phyloP scores from a whole-genome alignment of 2,113 vertebrate species.

The Donacobius atricapilla region DNA sequence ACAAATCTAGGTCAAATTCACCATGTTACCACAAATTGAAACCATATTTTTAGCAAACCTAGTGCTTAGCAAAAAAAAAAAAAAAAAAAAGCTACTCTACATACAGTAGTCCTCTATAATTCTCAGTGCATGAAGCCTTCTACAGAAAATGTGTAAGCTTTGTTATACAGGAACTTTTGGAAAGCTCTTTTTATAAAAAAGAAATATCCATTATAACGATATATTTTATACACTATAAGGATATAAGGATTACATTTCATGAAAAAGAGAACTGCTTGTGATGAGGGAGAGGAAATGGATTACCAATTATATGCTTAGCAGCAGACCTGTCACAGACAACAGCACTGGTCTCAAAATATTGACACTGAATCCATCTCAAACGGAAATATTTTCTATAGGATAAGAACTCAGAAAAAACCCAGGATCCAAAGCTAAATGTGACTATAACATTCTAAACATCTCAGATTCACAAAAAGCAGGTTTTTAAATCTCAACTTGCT shows the following conservation, averaged over 20 bases:
- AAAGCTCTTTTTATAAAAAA: background rate
- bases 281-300: background rate
- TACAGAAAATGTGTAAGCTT: background rate
- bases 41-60: background rate
- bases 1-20: background rate
- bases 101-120: background rate
- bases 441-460: background rate
- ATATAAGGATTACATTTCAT: background rate
- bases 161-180: background rate
- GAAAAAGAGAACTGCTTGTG: background rate
- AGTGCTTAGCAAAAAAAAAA: background rate
- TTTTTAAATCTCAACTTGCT: slow-evolving; percentile 8
- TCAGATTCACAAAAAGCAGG: background rate
- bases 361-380: background rate
- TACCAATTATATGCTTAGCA: background rate
- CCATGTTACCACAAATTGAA: background rate
- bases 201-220: background rate
- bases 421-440: background rate
- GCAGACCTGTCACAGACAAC: background rate
- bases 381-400: background rate
- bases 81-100: background rate
- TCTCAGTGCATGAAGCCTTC: background rate
- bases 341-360: background rate
- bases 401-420: background rate
- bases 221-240: background rate